Base-by-base conservation (phyloP, 2,113 vertebrate species). In the Rana temporaria region DNA sequence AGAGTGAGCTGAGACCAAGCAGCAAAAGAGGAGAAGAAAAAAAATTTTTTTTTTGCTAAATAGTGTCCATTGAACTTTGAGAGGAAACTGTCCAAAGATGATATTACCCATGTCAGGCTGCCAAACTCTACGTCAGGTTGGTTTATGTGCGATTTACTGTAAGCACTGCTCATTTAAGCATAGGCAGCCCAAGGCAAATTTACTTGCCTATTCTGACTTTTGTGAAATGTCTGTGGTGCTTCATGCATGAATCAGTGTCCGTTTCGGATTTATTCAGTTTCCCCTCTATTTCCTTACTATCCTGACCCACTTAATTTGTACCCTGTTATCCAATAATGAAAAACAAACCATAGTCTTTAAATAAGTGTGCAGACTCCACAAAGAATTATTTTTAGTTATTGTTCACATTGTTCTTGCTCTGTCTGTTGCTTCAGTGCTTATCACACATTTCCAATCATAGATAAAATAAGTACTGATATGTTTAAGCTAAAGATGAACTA, bases 11-110 rank as follows among this genome's bases (percentile, higher is more conserved):
- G 53, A 68, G 57, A 75, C 72, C 64, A 76, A 68, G 72, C 53
- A 83, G 64, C 18, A 60, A 75, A 34, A 48, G 52, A 30, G 63
- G 65, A 68, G 53, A 76, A 76, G 17, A 73, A 48, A 68, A 63
- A 82, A 76, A 76, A 17, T n/a, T 48, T 74, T 75, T 65, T 74
- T 75, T 65, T 74, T 74, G 12, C 20, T 82, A 82, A 82, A 75
- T 75, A 83, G 71, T 76, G 81, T 68, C 81, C 81, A 83, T 60
- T 57, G 72, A 83, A 75, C 81, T 83, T 83, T 83, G 72, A 83
- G 60, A 76, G 81, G 72, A 71, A 83, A 83, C 81, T 83, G 81
- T 76, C 81, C 72, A 62, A 76, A 48, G 63, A 83, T 60, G 71
- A 75, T 83, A 83, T 68, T 83, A 75, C 81, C 64, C 69, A 72